Base-by-base conservation (phyloP, 2,797 vertebrate genomes). In the Centroberyx gerrardi region DNA sequence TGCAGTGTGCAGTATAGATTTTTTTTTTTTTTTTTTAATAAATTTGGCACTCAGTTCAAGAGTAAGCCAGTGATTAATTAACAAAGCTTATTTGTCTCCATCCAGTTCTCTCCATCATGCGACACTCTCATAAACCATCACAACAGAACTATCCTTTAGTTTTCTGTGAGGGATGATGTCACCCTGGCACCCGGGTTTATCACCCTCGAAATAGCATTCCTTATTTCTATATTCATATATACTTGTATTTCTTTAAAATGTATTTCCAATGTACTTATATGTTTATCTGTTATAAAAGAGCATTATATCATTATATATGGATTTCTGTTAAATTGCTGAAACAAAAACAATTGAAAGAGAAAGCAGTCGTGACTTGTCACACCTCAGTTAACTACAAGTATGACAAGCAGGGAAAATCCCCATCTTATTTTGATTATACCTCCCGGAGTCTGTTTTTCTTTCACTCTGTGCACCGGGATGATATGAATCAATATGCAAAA, bases 331-430 rank as follows among this genome's bases (percentile, higher is more conserved):
- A 22, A 22, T 22, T 22, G 22, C 22, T 22, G 1, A 22, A 22
- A 22, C 22, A 46, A 46, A 27, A 27, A 15, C 48, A 44, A 55
- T 55, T n/a, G 3, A 72, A 14, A 22, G 49, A 46, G 18, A 68
- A 59, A 5, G 3, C n/a, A 18, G 15, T 42, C 60, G 62, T 27
- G 15, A 44, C 59, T 38, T 5, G 63, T 82, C 29, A 46, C 8
- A 51, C 51, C 49, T 58, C 15, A 53, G 38, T 55, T 29, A 18
- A 27, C 78, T 51, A 28, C 61, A 51, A 10, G 15, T 1, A 51
- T 40, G 36, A 0, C 17, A 61, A 51, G 58, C 27, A 62, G 0
- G 0, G 62, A 68, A 88, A 87, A 78, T 3, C 33, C 66, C 53
- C 5, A 28, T 14, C 12, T 27, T 17, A 15, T 3, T 31, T 4